Conservation (phyloP, 1,140 invertebrate species). For the Sminthurides bifidus region DNA sequence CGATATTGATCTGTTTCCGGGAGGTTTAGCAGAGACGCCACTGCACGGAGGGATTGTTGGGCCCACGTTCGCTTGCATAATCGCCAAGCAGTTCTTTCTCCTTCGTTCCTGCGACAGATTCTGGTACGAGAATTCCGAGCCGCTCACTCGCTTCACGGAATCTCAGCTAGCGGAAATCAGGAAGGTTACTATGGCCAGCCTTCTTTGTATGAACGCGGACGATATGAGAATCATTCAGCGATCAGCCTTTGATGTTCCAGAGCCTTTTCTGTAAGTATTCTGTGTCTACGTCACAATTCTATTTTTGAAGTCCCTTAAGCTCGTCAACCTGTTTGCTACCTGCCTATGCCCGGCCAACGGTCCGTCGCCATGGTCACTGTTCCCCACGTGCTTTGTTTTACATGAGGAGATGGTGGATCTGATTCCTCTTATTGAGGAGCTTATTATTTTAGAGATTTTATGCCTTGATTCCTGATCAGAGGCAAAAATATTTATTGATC, state of each 20-base stretch:
- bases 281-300: too few species aligned
- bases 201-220: constrained; percentile 69
- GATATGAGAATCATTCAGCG: constrained; percentile 47
- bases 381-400: too few species aligned
- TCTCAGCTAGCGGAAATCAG: constrained; percentile 60
- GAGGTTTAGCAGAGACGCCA: constrained; percentile 43
- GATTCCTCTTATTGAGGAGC: too few species aligned
- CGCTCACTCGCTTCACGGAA: constrained; percentile 43
- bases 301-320: too few species aligned
- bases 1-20: constrained; percentile 47
- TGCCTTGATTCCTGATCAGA: too few species aligned
- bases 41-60: constrained; percentile 40
- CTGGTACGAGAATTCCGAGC: constrained; percentile 56
- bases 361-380: too few species aligned
- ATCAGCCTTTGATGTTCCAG: constrained; percentile 44
- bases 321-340: too few species aligned
- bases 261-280: constrained; percentile 45
- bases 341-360: too few species aligned
- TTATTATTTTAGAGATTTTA: too few species aligned
- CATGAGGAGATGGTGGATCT: too few species aligned
- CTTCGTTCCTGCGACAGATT: constrained; percentile 79
- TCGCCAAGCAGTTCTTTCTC: constrained; percentile 46
- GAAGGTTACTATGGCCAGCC: constrained; percentile 52
- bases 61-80: constrained; percentile 47
- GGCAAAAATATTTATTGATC: too few species aligned